Percentiles rank a stretch among this genome's conserved stretches.
Conservation (phyloP, 2,888 invertebrate species). For the Cephus spinipes region DNA sequence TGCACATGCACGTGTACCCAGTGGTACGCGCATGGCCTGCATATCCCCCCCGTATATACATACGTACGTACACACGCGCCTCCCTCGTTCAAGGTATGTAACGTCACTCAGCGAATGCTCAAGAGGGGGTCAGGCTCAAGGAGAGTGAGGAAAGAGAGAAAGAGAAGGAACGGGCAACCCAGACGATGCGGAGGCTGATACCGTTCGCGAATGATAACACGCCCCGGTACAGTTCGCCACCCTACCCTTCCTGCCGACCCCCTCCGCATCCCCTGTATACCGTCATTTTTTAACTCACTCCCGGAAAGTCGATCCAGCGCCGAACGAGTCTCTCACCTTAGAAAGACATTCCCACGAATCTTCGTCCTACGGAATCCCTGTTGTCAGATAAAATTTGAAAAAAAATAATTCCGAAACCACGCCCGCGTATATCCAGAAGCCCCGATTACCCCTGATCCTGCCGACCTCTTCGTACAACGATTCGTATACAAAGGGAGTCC, state of each 20-base stretch:
- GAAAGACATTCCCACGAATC: too few relatives aligned
- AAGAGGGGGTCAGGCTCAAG: slow-evolving; percentile 23
- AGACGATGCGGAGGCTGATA: slow-evolving; percentile 53
- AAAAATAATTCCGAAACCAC: too few relatives aligned
- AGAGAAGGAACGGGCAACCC: slow-evolving; percentile 23
- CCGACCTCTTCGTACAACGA: neutral
- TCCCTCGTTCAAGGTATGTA: neutral
- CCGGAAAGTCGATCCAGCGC: too few relatives aligned
- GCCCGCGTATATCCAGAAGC: too few relatives aligned
- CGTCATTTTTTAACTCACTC: slow-evolving; percentile 47
- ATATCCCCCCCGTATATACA: slow-evolving; percentile 15
- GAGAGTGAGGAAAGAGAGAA: neutral
- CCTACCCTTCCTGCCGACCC: slow-evolving; percentile 18
- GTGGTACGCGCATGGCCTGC: neutral
- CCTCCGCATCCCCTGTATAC: slow-evolving; percentile 24
- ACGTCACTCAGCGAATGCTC: slow-evolving; percentile 1
- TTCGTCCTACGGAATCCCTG: too few relatives aligned
- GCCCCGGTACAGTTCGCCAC: slow-evolving; percentile 19
- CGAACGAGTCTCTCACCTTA: too few relatives aligned
- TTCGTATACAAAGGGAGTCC: neutral
- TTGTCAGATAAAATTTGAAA: too few relatives aligned
- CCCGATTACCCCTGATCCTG: neutral
- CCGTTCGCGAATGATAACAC: slow-evolving; percentile 30
- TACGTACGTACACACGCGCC: neutral
- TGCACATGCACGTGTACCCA: neutral